phyloP scores from a whole-genome alignment of 2,888 invertebrate species.

The Apotomis betuletana region DNA sequence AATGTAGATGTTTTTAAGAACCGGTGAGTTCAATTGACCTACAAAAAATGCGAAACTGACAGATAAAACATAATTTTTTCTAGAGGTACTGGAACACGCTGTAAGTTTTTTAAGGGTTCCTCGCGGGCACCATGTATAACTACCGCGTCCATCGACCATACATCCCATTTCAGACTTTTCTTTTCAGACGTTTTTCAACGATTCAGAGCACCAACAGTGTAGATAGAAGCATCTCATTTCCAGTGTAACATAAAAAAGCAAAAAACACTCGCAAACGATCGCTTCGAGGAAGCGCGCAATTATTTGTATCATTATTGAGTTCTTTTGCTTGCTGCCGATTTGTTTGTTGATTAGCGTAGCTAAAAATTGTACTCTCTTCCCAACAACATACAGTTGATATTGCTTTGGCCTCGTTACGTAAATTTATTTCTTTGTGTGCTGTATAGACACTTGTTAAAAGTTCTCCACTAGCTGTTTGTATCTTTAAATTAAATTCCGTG shows the following conservation, averaged over 20 bases:
- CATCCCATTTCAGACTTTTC: neutral
- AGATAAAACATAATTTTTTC: no score
- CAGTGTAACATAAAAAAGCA: neutral
- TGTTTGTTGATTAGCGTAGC: neutral
- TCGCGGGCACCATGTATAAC: no score
- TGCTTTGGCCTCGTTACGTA: conserved; percentile 5
- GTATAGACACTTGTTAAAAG: conserved; percentile 24
- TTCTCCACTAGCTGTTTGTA: conserved; percentile 29
- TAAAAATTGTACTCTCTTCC: neutral
- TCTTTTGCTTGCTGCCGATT: conserved; percentile 29
- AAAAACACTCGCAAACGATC: conserved; percentile 18
- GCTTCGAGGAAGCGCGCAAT: conserved; percentile 25
- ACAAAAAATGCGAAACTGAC: no score
- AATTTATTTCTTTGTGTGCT: conserved; percentile 35
- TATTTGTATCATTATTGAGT: conserved; percentile 36
- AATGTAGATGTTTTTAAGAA: no score
- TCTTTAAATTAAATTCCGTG: conserved; percentile 32
- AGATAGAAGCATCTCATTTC: conserved; percentile 9
- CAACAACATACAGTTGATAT: neutral
- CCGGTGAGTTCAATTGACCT: no score
- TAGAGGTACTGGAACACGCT: no score
- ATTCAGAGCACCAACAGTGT: conserved; percentile 15
- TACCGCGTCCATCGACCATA: no score
- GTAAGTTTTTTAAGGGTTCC: no score
- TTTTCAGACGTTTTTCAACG: neutral